These are phyloP conservation scores for Sebastes glaucus DNA, from an alignment of 2,797 vertebrate species.

Conservation along the genomic window DNA sequence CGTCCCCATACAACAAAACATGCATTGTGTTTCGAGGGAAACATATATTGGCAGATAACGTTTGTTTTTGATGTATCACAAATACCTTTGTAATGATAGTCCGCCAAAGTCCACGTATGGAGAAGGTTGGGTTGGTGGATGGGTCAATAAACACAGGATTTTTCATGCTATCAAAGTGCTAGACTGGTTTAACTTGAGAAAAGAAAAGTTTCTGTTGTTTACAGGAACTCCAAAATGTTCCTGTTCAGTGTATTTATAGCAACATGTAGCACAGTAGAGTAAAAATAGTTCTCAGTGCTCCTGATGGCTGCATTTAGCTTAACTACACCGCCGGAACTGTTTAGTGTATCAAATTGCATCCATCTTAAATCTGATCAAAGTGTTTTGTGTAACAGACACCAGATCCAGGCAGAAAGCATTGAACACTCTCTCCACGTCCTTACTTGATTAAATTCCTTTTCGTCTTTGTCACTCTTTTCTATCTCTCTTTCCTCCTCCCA, in stretches of 20 bases:
- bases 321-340: not conserved
- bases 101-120: accelerated
- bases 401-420: slow-evolving; percentile 16
- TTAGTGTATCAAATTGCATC: not conserved
- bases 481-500: slow-evolving; percentile 36
- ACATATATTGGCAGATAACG: not conserved
- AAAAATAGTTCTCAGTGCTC: not conserved
- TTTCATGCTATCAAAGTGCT: not conserved
- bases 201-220: not conserved
- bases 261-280: not conserved
- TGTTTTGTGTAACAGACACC: slow-evolving; percentile 27
- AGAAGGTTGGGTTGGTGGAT: not conserved
- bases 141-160: no score
- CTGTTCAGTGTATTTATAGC: not conserved
- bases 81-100: no score
- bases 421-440: slow-evolving; percentile 32
- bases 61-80: not conserved
- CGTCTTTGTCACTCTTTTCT: slow-evolving; percentile 33
- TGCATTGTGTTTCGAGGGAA: not conserved
- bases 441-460: slow-evolving; percentile 42
- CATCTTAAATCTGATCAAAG: slow-evolving; percentile 18
- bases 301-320: not conserved
- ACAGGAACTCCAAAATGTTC: not conserved
- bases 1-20: not conserved
- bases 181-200: not conserved